A percentile compares a stretch with the other conserved stretches of the same genome.
phyloP scores from a whole-genome alignment of 2,113 vertebrate genomes.

The Ptychochromis oligacanthus region DNA sequence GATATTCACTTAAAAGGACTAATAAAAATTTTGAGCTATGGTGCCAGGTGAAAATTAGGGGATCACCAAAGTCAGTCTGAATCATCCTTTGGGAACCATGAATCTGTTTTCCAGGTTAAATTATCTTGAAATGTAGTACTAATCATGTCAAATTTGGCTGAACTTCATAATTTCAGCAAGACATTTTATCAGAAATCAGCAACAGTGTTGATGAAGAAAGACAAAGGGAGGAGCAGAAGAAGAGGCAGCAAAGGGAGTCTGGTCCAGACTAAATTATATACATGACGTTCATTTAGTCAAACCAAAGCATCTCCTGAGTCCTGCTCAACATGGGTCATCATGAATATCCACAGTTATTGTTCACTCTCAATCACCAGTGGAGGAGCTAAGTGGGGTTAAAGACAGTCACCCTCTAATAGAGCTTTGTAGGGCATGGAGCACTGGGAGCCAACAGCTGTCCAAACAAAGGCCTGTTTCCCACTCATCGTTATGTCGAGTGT shows the following conservation, averaged over 20 bases:
- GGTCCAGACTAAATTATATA: conserved; percentile 28
- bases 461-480: conserved; percentile 80
- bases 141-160: background rate
- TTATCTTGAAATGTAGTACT: background rate
- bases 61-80: background rate
- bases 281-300: conserved; percentile 35
- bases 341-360: conserved; percentile 51
- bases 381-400: conserved; percentile 74
- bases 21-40: background rate
- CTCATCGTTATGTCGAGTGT: conserved; percentile 68
- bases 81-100: background rate
- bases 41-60: background rate
- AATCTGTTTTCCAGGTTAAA: background rate
- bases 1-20: background rate
- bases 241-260: background rate
- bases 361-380: conserved; percentile 55
- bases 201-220: background rate
- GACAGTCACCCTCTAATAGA: conserved; percentile 60
- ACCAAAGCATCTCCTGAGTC: conserved; percentile 39
- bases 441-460: conserved; percentile 79
- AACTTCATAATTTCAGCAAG: background rate
- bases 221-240: conserved; percentile 1
- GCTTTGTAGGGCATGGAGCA: conserved; percentile 48
- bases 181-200: background rate
- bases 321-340: conserved; percentile 29